A percentile compares a stretch with the other conserved stretches of the same genome.
Conservation (phyloP, 2,113 vertebrate genomes). For the Apteryx owenii region DNA sequence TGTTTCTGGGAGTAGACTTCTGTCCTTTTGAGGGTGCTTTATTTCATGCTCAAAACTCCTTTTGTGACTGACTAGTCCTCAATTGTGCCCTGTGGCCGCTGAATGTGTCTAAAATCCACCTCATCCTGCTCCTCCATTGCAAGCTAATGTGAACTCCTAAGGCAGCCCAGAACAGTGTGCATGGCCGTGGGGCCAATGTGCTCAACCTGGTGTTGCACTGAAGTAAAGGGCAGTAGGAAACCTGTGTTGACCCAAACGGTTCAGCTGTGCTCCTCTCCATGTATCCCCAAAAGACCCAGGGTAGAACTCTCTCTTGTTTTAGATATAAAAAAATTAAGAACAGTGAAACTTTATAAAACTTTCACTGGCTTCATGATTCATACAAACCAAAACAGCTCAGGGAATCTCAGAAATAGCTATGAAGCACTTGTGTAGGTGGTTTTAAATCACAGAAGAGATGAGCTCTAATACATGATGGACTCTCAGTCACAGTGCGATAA, state of each 20-base stretch:
- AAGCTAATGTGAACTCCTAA: not conserved
- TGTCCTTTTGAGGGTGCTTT: not conserved
- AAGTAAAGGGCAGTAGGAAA: not conserved
- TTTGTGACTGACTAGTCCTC: not conserved
- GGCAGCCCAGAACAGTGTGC: not conserved
- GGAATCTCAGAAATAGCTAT: slow-evolving; percentile 11
- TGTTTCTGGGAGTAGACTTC: not conserved
- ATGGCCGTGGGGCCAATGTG: fast-evolving
- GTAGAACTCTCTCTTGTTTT: not conserved
- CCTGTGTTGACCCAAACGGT: not conserved
- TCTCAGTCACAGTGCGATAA: not conserved
- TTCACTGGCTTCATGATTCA: not conserved
- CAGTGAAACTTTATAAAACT: not conserved
- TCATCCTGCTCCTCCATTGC: not conserved
- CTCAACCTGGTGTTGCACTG: not conserved
- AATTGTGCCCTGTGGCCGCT: not conserved
- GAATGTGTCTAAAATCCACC: not conserved
- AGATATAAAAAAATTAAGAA: not conserved
- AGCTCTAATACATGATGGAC: slow-evolving; percentile 3
- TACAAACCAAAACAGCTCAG: not conserved
- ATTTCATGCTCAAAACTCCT: not conserved
- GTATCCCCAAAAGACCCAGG: not conserved
- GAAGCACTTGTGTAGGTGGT: not conserved
- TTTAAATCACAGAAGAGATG: slow-evolving; percentile 54
- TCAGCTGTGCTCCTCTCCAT: not conserved